phyloP scores from a whole-genome alignment of 1,140 invertebrate genomes.

The Dolichoris vasculosae region DNA sequence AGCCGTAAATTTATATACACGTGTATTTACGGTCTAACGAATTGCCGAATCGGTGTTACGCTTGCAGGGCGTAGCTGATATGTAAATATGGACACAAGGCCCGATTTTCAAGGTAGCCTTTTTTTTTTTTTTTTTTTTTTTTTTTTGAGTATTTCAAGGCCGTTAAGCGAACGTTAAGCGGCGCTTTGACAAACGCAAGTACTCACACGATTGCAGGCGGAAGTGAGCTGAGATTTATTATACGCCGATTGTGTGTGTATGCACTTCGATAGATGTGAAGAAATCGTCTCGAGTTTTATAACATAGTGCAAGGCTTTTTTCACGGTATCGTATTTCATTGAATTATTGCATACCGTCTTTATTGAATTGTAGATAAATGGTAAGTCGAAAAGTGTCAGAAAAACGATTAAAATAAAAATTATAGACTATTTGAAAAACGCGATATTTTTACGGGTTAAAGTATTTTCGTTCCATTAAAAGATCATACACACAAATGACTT shows the following conservation, averaged over 20 bases:
- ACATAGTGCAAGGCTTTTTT: neutral
- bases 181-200: conserved; percentile 18
- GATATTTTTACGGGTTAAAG: neutral
- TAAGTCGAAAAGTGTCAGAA: neutral
- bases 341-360: neutral
- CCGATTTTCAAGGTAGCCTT: conserved; percentile 30
- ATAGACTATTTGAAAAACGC: neutral
- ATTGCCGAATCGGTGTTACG: neutral
- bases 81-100: conserved; percentile 20
- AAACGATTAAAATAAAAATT: neutral
- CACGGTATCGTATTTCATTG: neutral
- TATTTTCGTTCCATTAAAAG: neutral
- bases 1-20: conserved; percentile 7
- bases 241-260: neutral
- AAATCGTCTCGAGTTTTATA: neutral
- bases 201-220: too few species aligned
- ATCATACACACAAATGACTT: neutral
- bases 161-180: conserved; percentile 25
- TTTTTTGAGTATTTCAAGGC: conserved; percentile 36
- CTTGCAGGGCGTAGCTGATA: neutral
- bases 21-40: conserved; percentile 28
- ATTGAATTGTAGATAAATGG: neutral
- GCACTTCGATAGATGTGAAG: neutral
- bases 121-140: too few species aligned
- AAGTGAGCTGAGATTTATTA: neutral